These are phyloP conservation scores for Eilema depressum DNA, from an alignment of 2,888 invertebrate genomes.

Conservation along the genomic window DNA sequence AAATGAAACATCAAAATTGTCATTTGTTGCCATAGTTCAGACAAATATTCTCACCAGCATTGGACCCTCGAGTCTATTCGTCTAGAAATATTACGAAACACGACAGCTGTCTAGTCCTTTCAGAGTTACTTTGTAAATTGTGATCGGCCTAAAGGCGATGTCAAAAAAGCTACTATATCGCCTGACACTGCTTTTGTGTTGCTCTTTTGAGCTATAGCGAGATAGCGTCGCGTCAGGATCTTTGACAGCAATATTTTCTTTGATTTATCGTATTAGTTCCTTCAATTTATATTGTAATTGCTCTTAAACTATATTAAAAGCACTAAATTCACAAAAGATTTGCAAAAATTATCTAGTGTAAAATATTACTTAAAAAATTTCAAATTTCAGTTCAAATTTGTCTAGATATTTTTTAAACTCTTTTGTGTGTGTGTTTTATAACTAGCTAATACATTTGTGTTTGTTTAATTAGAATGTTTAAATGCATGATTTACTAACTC, in stretches of 20 bases:
- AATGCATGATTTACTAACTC: background rate
- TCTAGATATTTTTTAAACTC: background rate
- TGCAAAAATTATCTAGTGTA: too few relatives aligned
- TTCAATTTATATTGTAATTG: background rate
- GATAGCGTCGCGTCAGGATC: conserved; percentile 24
- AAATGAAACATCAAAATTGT: background rate
- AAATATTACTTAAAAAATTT: too few relatives aligned
- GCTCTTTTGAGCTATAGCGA: conserved; percentile 33
- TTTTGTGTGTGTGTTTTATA: background rate
- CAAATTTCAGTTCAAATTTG: too few relatives aligned
- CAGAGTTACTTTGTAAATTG: conserved; percentile 74
- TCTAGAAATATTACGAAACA: conserved; percentile 45
- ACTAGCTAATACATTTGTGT: background rate
- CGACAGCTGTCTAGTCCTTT: conserved; percentile 56
- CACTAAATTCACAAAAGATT: too few relatives aligned
- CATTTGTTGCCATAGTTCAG: background rate
- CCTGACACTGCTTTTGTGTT: conserved; percentile 46
- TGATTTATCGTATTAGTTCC: background rate
- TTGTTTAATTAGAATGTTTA: background rate
- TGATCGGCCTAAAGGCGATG: conserved; percentile 64
- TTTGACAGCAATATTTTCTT: conserved; percentile 5
- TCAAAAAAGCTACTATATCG: conserved; percentile 67
- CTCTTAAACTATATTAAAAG: background rate
- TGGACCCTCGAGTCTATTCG: conserved; percentile 29
- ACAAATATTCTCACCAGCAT: conserved; percentile 17